Evolutionary conservation across 2,113 vertebrate species (phyloP), one percentile per base, ranked within the genome.

Genomic region (Poecilia latipinna): DNA sequence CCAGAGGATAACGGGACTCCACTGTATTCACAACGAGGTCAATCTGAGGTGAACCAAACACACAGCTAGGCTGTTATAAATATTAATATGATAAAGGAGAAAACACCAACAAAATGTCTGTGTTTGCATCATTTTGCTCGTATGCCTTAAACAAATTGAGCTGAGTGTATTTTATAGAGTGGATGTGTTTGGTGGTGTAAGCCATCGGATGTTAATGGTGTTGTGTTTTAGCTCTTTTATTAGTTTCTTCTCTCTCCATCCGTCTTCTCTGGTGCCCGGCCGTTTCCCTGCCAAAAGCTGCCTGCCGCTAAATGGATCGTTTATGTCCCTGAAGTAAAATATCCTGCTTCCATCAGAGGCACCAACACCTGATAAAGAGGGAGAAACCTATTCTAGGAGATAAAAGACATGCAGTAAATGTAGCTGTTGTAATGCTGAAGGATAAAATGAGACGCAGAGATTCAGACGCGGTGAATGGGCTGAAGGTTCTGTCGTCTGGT

Each of bases 211-310:
- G 44, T 48, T 33, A 19, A 69, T 39, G 33, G 68, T 3, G 4
- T 0, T 39, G 4, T n/a, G 54, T 57, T 37, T 39, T 64, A 67
- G 72, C 33, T 26, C 24, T 57, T 57, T 37, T n/a, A 1, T 7
- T 17, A 39, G 70, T 44, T 87, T 72, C 67, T 51, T 79, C 60
- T 44, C 17, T 62, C 65, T 82, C 13, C 85, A 80, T 90, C 83
- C 83, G 73, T 89, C 82, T 81, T 60, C 79, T 66, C 8, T 0
- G 24, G 54, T 39, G 61, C 62, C 66, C 24, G 68, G 83, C 82
- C 39, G 22, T 54, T 70, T 69, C 3, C 71, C 69, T 44, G 74
- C 76, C 42, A 77, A 35, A 68, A 63, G 39, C 66, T 76, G 69
- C 77, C 80, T n/a, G 51, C 61, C 26, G 67, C 72, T 81, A 82